Conservation (phyloP, 2,797 vertebrate species). For the Brachyrhaphis roseni region DNA sequence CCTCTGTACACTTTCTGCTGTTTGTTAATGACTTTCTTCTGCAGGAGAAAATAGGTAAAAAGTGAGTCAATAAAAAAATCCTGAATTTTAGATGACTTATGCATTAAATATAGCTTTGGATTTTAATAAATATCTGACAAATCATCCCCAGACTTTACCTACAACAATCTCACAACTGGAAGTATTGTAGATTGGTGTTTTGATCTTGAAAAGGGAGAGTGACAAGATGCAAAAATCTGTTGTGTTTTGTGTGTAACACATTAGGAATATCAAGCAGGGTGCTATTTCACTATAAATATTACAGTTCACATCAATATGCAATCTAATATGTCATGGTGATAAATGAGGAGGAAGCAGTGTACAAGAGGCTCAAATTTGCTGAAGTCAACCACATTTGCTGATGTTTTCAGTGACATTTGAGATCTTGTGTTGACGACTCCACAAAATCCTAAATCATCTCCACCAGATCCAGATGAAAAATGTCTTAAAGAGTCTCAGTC, state of each 20-base stretch:
- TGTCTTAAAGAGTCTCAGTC: background rate
- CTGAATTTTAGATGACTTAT: background rate
- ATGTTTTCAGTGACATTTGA: background rate
- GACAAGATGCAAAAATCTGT: background rate
- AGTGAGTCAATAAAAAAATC: background rate
- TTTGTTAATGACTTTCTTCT: background rate
- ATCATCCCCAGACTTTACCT: background rate
- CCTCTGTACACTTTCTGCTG: background rate
- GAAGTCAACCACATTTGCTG: background rate
- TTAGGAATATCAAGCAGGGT: conserved; percentile 2
- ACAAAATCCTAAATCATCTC: background rate
- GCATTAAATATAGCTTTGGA: background rate
- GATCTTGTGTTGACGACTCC: background rate
- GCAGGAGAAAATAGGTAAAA: background rate
- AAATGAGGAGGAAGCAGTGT: background rate
- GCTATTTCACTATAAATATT: background rate
- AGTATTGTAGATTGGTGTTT: background rate
- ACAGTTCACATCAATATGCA: background rate
- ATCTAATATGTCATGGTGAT: background rate
- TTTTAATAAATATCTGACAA: background rate
- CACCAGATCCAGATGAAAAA: background rate
- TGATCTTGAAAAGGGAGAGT: background rate
- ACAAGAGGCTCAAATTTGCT: background rate
- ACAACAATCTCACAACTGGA: background rate
- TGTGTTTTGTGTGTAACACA: background rate